Evolutionary conservation across 2,797 vertebrate genomes (phyloP).

Genomic region (Rousettus madagascariensis): DNA sequence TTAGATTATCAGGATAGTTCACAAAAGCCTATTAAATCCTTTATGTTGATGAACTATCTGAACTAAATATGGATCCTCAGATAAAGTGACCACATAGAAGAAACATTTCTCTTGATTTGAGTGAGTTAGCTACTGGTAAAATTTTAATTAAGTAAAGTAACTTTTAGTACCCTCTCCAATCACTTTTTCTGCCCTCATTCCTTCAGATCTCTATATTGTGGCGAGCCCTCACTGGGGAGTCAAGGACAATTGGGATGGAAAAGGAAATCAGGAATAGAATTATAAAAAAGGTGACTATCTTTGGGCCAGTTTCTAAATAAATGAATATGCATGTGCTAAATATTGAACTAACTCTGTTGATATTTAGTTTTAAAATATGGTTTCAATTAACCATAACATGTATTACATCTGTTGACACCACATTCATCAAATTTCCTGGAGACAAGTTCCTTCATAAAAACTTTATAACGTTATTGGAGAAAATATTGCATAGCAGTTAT

Average conservation of each 20-base stretch:
- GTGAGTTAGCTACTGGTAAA: background rate
- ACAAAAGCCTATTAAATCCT: background rate
- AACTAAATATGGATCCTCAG: background rate
- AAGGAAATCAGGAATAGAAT: background rate
- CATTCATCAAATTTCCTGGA: background rate
- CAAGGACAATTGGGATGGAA: background rate
- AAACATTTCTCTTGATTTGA: background rate
- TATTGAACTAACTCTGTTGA: background rate
- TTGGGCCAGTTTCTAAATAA: slow-evolving; percentile 1
- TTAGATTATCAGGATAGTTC: background rate
- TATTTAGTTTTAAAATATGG: slow-evolving; percentile 1
- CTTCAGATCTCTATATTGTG: background rate
- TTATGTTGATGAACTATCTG: background rate
- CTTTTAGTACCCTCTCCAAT: background rate
- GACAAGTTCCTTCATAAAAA: background rate
- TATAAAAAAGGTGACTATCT: background rate
- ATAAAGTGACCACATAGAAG: background rate
- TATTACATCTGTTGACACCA: background rate
- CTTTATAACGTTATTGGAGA: background rate
- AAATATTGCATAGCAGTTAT: background rate
- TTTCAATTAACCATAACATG: background rate
- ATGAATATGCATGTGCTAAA: background rate
- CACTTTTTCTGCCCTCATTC: background rate
- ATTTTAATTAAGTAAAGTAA: background rate
- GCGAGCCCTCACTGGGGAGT: background rate